Evolutionary conservation across 2,797 vertebrate genomes (phyloP), one percentile per base, ranked within the genome.

Genomic region (Capromys pilorides): DNA sequence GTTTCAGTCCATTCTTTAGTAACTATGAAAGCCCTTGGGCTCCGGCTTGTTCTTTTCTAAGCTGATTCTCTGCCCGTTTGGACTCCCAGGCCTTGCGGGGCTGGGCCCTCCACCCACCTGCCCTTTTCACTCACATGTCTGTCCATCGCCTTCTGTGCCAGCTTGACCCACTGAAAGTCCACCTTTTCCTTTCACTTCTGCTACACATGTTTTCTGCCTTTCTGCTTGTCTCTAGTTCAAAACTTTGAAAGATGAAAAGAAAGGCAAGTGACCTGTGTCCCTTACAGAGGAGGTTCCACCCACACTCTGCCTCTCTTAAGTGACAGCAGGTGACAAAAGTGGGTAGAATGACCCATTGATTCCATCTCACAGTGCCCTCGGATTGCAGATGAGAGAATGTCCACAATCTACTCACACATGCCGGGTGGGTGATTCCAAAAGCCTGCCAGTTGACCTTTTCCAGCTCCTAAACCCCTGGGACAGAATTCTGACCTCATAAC

Each of bases 161-260:
- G 11, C 66, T 86, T 61, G 45, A 13, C 51, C 62, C 12, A 4
- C 31, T 89, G 78, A 31, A 80, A 90, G 64, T 67, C 49, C 33
- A 41, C 79, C 59, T 33, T 84, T 91, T 75, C 33, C 81, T 62
- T 78, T 18, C 64, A 21, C 80, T 94, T 91, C 94, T 77, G 9
- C 91, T 22, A 3, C 2, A 36, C 1, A 1, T 26, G 61, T n/a
- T 59, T 67, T 54, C 75, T 82, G 73, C 51, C 79, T 88, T 61
- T 75, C 91, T 94, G 22, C 11, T n/a, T n/a, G n/a, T n/a, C 61
- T 92, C 83, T 82, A 41, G 66, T 86, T 91, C 78, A 78, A 66
- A 57, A 94, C 83, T 54, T 49, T 61, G 49, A 84, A 36, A 12
- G 62, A 77, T 89, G 62, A 86, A 86, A 87, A 86, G 62, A 77